A percentile compares a stretch with the other conserved stretches of the same genome.
These are phyloP conservation scores for Dipodomys spectabilis DNA, from an alignment of 2,113 vertebrate species.

Conservation along the genomic window DNA sequence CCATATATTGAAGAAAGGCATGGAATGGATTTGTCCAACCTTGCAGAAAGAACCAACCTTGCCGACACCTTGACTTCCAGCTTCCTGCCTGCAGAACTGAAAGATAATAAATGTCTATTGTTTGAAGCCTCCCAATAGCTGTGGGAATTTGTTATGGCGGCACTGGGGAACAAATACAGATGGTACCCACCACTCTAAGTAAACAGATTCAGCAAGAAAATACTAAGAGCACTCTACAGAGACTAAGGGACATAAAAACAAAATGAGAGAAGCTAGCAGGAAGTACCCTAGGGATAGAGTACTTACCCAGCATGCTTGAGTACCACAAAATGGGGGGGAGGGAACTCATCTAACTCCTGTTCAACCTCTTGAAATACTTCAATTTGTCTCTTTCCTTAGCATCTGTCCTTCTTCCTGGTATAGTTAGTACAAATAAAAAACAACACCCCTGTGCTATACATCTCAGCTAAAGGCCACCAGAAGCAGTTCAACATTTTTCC, in stretches of 20 bases:
- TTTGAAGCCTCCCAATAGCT: not conserved
- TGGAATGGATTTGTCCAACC: not conserved
- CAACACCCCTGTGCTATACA: not conserved
- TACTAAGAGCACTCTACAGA: not conserved
- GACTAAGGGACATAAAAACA: not conserved
- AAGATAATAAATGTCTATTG: slow-evolving; percentile 7
- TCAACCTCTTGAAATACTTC: slow-evolving; percentile 12
- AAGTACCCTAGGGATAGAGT: not conserved
- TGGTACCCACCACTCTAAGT: not conserved
- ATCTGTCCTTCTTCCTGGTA: slow-evolving; percentile 7
- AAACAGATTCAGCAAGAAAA: slow-evolving; percentile 13
- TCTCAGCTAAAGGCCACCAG: not conserved
- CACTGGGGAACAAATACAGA: not conserved
- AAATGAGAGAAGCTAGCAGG: not conserved
- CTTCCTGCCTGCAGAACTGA: not conserved
- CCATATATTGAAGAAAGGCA: not conserved
- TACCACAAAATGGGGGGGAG: too few species aligned
- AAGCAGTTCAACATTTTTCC: not conserved
- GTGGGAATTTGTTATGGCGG: too few species aligned
- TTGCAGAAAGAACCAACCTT: not conserved
- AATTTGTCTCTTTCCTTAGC: not conserved
- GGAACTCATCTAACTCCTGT: not conserved
- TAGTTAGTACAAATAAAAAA: not conserved
- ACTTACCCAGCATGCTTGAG: not conserved
- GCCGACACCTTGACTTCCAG: not conserved